A percentile compares a stretch with the other conserved stretches of the same genome.
These are phyloP conservation scores for Nephrotoma appendiculata DNA, from an alignment of 2,888 invertebrate genomes.

Conservation along the genomic window DNA sequence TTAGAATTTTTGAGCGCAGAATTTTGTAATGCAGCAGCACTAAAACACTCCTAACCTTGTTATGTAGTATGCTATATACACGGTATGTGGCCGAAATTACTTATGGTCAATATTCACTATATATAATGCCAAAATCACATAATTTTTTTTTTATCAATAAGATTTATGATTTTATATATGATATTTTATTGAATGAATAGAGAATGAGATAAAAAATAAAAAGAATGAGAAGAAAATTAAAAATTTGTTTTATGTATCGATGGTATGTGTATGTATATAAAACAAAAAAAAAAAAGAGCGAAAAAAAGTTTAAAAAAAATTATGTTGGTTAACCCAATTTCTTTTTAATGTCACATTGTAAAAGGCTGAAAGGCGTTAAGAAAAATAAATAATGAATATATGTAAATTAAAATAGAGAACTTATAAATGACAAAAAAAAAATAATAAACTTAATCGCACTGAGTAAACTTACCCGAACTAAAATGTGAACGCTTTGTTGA, in stretches of 20 bases:
- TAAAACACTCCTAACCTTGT: neutral
- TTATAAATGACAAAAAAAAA: neutral
- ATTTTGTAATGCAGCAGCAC: neutral
- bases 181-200: neutral
- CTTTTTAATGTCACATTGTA: slow-evolving; percentile 11
- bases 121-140: neutral
- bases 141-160: neutral
- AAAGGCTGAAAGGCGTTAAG: slow-evolving; percentile 7
- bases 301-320: slow-evolving; percentile 4
- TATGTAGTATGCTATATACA: neutral
- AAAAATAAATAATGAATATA: neutral
- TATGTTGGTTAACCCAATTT: slow-evolving; percentile 8
- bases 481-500: slow-evolving; percentile 82
- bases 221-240: neutral
- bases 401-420: neutral
- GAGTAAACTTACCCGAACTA: slow-evolving; percentile 59
- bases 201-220: neutral
- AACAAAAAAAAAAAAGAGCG: slow-evolving; percentile 2
- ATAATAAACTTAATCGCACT: neutral
- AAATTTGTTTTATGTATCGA: neutral
- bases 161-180: neutral
- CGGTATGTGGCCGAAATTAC: neutral
- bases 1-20: neutral
- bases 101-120: neutral
- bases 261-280: neutral